Evolutionary conservation across 2,888 invertebrate genomes (phyloP).

Genomic region (Lydus trimaculatus): DNA sequence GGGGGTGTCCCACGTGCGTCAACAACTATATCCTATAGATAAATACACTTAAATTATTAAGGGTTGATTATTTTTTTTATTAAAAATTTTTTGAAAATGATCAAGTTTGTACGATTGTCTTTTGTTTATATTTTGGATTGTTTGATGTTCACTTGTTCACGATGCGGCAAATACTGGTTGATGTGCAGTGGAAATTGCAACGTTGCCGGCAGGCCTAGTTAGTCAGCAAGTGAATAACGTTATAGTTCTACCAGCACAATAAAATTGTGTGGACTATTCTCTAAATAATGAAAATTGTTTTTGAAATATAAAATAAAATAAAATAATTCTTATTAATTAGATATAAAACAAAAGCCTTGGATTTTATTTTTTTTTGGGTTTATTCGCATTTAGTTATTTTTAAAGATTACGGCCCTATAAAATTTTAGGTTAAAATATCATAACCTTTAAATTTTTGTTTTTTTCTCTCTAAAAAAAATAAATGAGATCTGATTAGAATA

Average conservation of each 20-base stretch:
- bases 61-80: background rate
- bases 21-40: background rate
- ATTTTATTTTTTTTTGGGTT: background rate
- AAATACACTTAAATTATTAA: background rate
- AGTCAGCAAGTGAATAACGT: slow-evolving; percentile 23
- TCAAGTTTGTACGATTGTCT: slow-evolving; percentile 13
- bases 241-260: slow-evolving; percentile 43
- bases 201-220: slow-evolving; percentile 47
- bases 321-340: background rate
- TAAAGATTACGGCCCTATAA: background rate
- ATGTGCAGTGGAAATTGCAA: slow-evolving; percentile 46
- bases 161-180: slow-evolving; percentile 41
- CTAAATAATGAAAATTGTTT: background rate
- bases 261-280: slow-evolving; percentile 26
- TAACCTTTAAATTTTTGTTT: background rate
- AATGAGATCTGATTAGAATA: background rate
- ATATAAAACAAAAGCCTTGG: background rate
- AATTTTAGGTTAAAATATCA: background rate
- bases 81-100: slow-evolving; percentile 6
- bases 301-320: background rate
- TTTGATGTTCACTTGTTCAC: slow-evolving; percentile 31
- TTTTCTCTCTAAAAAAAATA: background rate
- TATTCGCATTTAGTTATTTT: background rate
- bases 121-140: slow-evolving; percentile 38
- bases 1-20: slow-evolving; percentile 24